Evolutionary conservation across 2,888 invertebrate species (phyloP), one percentile per base, ranked within the genome.

Genomic region (Torymus aiolomorphi): DNA sequence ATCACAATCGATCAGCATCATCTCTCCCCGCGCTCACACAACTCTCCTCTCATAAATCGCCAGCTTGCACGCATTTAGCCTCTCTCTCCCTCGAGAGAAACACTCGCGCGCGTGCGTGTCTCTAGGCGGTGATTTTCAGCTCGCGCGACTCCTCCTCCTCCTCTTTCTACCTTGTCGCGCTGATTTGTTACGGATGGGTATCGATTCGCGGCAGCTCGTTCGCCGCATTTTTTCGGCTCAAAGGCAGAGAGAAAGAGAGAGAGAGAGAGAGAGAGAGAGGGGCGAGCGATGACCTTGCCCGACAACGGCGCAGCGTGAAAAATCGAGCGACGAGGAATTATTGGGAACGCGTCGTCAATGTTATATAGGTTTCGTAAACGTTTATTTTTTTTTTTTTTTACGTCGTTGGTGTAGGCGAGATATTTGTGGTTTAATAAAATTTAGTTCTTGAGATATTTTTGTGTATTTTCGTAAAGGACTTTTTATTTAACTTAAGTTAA

Each of bases 41-140:
- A 65, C 51, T 57, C 51, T 31, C 31, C 31, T 31, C 31, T 31
- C 80, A 82, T 83, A 82, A 83, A 81, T 83, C 82, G 31, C 31
- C 31, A 31, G 31, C 31, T 31, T 3, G 31, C 31, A 8, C 31
- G 31, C 31, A 31, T 31, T 3, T 31, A 31, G 31, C 31, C 31
- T 31, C 31, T 31, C 31, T 31, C 31, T 31, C 31, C 2, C 31
- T 3, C 31, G 1, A 1, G 61, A 61, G 78, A 62, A 52, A 78
- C 69, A 63, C 31, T 49, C 14, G 54, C 63, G 75, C 13, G 57
- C 57, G 52, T 56, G 18, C 73, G 76, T 82, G 82, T 82, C 81
- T 83, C 83, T 79, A 82, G 83, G 83, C 81, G 82, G 77, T 82
- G 82, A 83, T 82, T 82, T 82, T 59, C 69, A 80, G 54, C 77